phyloP scores from a whole-genome alignment of 2,797 vertebrate genomes.

The Echiichthys vipera region DNA sequence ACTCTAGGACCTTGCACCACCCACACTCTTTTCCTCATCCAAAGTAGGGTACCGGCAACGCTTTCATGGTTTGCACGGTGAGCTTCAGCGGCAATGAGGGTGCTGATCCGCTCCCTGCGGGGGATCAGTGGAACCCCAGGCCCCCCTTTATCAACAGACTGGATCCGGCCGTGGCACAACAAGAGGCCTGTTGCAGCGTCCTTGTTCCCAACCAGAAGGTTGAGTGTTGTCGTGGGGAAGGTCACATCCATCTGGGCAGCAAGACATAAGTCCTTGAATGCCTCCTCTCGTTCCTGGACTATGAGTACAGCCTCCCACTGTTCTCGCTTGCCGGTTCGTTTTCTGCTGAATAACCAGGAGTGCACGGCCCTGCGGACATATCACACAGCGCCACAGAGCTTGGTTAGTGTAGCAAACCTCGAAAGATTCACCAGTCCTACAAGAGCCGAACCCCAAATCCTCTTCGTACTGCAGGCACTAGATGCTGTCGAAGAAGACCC shows the following conservation, averaged over 20 bases:
- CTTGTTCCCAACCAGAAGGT: not conserved
- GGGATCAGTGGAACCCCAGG: not conserved
- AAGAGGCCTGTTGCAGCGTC: not conserved
- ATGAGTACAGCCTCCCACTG: too few species aligned
- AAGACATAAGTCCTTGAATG: not conserved
- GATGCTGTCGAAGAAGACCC: too few species aligned
- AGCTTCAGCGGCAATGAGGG: not conserved
- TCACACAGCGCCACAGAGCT: too few species aligned
- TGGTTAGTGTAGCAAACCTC: too few species aligned
- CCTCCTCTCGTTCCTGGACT: not conserved
- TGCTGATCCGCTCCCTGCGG: not conserved
- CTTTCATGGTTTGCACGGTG: constrained; percentile 1
- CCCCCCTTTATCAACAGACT: not conserved
- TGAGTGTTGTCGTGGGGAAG: not conserved
- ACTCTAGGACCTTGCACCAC: not conserved
- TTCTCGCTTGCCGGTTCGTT: too few species aligned
- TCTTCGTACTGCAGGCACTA: too few species aligned
- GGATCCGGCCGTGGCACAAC: not conserved
- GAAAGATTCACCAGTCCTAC: too few species aligned
- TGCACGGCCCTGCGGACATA: too few species aligned
- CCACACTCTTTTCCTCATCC: not conserved
- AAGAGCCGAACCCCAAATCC: too few species aligned
- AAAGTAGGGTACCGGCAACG: not conserved
- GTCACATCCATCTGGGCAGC: not conserved
- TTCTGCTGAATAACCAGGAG: too few species aligned